Evolutionary conservation across 1,140 invertebrate species (phyloP), one percentile per base, ranked within the genome.

Genomic region (Zaprionus gabonicus): DNA sequence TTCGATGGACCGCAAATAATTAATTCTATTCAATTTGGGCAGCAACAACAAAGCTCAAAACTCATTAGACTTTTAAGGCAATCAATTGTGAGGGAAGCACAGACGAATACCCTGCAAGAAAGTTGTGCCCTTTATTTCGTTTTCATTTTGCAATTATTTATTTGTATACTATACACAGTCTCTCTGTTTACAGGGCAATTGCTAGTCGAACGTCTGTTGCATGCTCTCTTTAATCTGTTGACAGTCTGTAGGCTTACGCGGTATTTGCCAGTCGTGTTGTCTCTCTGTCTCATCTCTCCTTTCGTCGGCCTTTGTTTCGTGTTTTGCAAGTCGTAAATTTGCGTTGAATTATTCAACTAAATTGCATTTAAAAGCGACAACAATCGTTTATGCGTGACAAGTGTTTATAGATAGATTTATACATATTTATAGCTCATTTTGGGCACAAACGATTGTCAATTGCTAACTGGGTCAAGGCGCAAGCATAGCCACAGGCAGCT

Each of bases 1-100:
- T 49, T 17, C 60, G 62, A 71, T 72, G 58, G 57, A 73, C 55
- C 56, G 58, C 75, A 77, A 77, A 73, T 77, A 68, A 77, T 77
- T 77, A 77, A 74, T 77, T 73, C 57, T 56, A 68, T 62, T 68
- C 49, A 73, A 68, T 56, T 77, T 57, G 63, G 60, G 62, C 72
- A 49, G 28, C 41, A 60, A 28, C 67, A 69, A 28, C 20, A 64
- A 67, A 46, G 56, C 25, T 51, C 34, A 63, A 76, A 36, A 57
- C 57, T 57, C 58, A 73, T 68, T 68, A 51, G 56, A 38, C 62
- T 53, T 56, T 28, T 56, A 72, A 51, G 28, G 36, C 57, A 67
- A 68, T 66, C 62, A 77, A 63, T 57, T 66, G 60, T 46, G 60
- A 20, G 44, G 34, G 55, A 34, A 20, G 25, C 27, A 66, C 17